Percentiles rank a stretch among this genome's conserved stretches.
Conservation (phyloP, 2,888 invertebrate species). For the Flexamia atlantica region DNA sequence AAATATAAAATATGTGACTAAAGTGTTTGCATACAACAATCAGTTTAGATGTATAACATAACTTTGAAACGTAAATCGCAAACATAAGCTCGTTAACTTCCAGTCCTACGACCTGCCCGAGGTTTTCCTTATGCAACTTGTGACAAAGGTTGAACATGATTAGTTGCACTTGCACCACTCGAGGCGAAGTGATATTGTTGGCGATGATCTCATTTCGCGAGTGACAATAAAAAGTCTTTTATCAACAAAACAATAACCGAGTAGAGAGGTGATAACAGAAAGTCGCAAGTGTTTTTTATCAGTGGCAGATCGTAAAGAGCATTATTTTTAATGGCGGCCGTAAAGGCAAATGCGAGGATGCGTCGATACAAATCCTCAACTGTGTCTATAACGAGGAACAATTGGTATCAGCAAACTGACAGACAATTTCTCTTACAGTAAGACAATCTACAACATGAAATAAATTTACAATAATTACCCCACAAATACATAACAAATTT, state of each 20-base stretch:
- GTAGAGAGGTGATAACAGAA: not conserved
- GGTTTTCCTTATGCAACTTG: not conserved
- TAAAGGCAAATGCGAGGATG: not conserved
- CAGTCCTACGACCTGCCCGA: too few relatives aligned
- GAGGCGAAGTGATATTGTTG: not conserved
- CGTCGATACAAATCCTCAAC: not conserved
- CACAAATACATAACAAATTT: too few relatives aligned
- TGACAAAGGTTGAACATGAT: not conserved
- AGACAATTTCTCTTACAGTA: too few relatives aligned
- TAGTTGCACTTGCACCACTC: not conserved
- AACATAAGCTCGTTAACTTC: too few relatives aligned
- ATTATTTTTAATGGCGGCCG: not conserved
- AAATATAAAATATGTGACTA: too few relatives aligned
- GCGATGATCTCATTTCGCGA: slow-evolving; percentile 1
- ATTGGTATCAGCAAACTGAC: too few relatives aligned
- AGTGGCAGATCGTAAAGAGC: not conserved
- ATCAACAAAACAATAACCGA: not conserved
- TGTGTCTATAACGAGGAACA: too few relatives aligned
- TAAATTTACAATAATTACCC: too few relatives aligned
- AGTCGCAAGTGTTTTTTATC: not conserved
- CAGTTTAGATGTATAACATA: too few relatives aligned
- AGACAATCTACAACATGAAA: too few relatives aligned
- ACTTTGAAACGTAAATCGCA: too few relatives aligned
- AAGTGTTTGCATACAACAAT: too few relatives aligned
- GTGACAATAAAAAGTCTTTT: not conserved